Evolutionary conservation across 1,140 invertebrate species (phyloP), one percentile per base, ranked within the genome.

Genomic region (Achatina immaculata): DNA sequence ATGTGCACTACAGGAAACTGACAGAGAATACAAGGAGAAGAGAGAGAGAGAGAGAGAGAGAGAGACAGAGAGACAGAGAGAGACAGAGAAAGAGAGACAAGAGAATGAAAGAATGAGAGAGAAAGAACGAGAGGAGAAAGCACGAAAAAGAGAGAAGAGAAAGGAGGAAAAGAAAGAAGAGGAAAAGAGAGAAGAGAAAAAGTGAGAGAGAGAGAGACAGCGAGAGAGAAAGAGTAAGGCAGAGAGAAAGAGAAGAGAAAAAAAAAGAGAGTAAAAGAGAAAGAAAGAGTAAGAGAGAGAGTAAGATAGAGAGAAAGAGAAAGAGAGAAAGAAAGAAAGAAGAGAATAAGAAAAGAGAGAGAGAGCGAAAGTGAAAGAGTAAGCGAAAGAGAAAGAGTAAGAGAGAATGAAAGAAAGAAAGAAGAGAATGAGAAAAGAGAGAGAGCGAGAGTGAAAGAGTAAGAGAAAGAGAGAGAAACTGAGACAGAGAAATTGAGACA

Each of bases 311-410:
- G 42, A 76, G 51, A 43, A 45, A 71, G 62, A 66, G 69, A 81
- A 28, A 43, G 65, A 66, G 71, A 36, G 51, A 45, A 36, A 65
- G 72, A 48, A 36, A 31, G 65, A 40, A 42, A 34, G 48, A 58
- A 78, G 40, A 62, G 69, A 55, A 51, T 31, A 48, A 19, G 19
- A 19, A 48, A 19, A 58, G 42, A 66, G 71, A 73, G 73, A 82
- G 58, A 82, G 58, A 81, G 72, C n/a, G 40, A 79, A 51, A 58
- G 38, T 66, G 77, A 77, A 16, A 82, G 76, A 81, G 28, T 74
- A 68, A 71, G 66, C 43, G 66, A 73, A 36, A 66, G 69, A 66
- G 58, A 75, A 14, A 82, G 81, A 68, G 31, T 45, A 36, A 51
- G 55, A 72, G 76, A 68, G 43, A 73, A 45, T 31, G n/a, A 77